phyloP scores from a whole-genome alignment of 2,113 vertebrate genomes.

The Hemiscyllium ocellatum region DNA sequence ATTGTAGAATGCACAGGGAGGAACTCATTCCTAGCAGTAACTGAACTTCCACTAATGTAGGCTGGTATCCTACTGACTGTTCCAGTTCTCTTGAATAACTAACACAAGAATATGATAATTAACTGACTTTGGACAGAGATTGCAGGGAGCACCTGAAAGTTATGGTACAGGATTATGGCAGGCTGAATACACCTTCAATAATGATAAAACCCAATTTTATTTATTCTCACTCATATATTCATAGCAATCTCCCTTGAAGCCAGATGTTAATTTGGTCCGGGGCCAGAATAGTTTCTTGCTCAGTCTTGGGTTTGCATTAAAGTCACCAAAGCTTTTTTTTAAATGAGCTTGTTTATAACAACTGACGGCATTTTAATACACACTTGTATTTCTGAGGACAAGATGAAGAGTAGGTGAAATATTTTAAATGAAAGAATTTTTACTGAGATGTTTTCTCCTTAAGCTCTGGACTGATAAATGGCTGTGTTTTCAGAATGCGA shows the following conservation, averaged over 20 bases:
- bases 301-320: constrained; percentile 17
- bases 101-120: neutral
- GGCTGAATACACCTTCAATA: neutral
- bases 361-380: constrained; percentile 9
- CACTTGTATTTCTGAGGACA: constrained; percentile 14
- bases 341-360: constrained; percentile 6
- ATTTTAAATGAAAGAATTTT: neutral
- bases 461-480: neutral
- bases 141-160: too few species aligned
- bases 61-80: neutral
- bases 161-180: neutral
- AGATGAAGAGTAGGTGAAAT: neutral
- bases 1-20: neutral
- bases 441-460: neutral
- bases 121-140: neutral
- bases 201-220: neutral
- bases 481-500: neutral
- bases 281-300: neutral
- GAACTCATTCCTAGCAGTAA: neutral
- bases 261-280: constrained; percentile 25
- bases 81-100: neutral
- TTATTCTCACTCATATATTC: neutral
- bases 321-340: constrained; percentile 34
- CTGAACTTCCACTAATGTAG: neutral
- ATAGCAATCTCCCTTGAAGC: neutral